These are phyloP conservation scores for Dufourea novaeangliae DNA, from an alignment of 1,140 invertebrate species.

Conservation along the genomic window DNA sequence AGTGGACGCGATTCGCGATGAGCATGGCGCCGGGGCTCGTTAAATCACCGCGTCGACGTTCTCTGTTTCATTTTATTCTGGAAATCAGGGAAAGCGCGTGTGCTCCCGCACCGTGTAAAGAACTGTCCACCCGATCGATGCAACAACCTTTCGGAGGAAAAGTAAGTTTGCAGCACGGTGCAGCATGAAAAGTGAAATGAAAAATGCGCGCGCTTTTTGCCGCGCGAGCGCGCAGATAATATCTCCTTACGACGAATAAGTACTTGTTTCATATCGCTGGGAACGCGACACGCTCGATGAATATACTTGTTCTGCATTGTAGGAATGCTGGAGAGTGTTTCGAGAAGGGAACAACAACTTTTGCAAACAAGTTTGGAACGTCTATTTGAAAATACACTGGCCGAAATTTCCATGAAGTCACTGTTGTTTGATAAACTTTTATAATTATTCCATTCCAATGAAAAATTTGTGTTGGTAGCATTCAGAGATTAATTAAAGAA, in stretches of 20 bases:
- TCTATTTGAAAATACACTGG: no score
- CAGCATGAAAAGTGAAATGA: constrained; percentile 28
- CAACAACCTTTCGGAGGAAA: constrained; percentile 17
- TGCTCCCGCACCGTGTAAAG: not conserved
- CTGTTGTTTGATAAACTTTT: no score
- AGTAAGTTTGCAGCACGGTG: constrained; percentile 18
- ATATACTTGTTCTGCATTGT: no score
- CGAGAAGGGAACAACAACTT: no score
- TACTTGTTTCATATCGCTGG: not conserved
- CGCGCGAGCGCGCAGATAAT: not conserved
- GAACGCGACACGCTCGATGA: no score
- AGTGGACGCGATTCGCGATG: not conserved
- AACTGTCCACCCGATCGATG: constrained; percentile 15
- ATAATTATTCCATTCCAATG: no score
- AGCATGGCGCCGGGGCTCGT: not conserved
- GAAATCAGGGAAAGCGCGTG: constrained; percentile 51
- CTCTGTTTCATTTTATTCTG: constrained; percentile 46
- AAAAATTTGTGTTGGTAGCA: no score
- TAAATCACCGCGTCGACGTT: not conserved
- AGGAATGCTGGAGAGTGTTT: no score
- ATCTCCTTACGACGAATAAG: not conserved
- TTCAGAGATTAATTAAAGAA: no score
- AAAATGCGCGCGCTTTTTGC: constrained; percentile 6
- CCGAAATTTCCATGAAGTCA: no score
- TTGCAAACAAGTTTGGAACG: no score